Evolutionary conservation across 2,888 invertebrate genomes (phyloP).

Genomic region (Drosophila helvetica): DNA sequence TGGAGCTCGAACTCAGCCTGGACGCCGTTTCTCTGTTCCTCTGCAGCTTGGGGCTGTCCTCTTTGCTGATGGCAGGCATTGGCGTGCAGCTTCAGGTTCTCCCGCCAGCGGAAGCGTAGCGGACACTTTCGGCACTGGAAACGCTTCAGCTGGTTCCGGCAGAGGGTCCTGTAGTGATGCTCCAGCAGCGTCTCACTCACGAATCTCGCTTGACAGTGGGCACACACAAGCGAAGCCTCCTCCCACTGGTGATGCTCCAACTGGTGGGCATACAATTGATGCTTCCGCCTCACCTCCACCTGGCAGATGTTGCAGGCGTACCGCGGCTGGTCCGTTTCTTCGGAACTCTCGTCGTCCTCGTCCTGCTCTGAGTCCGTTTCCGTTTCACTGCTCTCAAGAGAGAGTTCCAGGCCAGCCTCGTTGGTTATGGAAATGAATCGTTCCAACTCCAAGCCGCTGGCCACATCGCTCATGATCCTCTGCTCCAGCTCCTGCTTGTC

Average conservation of each 20-base stretch:
- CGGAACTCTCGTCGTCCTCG: conserved; percentile 31
- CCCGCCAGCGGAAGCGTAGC: conserved; percentile 81
- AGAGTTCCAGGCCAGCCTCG: conserved; percentile 81
- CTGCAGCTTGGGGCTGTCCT: neutral
- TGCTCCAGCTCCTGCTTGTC: conserved; percentile 49
- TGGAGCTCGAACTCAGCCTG: conserved; percentile 29
- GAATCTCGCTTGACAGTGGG: conserved; percentile 85
- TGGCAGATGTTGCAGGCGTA: conserved; percentile 78
- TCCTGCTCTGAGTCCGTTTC: conserved; percentile 60
- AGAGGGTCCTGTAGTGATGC: conserved; percentile 84
- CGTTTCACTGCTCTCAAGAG: conserved; percentile 76
- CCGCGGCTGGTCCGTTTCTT: conserved; percentile 1
- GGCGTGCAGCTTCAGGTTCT: conserved; percentile 78
- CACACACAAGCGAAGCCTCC: conserved; percentile 85
- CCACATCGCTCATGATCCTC: conserved; percentile 69
- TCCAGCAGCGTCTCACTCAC: conserved; percentile 85
- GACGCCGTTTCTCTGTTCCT: neutral
- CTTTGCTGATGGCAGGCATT: conserved; percentile 45
- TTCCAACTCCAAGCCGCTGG: conserved; percentile 53
- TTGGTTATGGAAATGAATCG: conserved; percentile 82
- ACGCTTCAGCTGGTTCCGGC: conserved; percentile 77
- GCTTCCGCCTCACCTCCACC: conserved; percentile 71
- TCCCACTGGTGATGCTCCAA: conserved; percentile 79
- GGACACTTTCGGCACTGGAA: conserved; percentile 81
- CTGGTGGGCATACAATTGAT: conserved; percentile 81